Base-by-base conservation (phyloP, 2,797 vertebrate genomes). In the Eurystomus glaucurus region DNA sequence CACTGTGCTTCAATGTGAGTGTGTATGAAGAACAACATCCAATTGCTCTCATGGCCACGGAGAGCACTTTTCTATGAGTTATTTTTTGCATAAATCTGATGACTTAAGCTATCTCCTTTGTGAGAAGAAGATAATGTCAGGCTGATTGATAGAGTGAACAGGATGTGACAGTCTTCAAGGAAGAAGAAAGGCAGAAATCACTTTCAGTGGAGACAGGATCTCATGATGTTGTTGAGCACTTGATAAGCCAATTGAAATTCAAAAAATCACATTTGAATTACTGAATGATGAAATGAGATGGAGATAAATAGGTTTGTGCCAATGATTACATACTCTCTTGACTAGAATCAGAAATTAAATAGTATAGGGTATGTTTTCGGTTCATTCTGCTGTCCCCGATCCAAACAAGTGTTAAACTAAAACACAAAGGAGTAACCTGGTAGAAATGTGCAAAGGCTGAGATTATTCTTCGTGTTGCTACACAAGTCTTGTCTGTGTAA, bases 81-180 rank as follows among this genome's bases (percentile, higher is more conserved):
- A 23, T 76, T 85, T 96, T 98, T 96, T 95, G 80, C 81, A 93
- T 96, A 97, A 97, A 97, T 95, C 84, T 91, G 85, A 74, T 95
- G 96, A 94, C 91, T 97, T 90, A 65, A 88, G 81, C 43, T 91
- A 52, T 94, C 61, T 71, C 68, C 90, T 96, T 88, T 97, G 96
- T 98, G 96, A 92, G 97, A 94, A 62, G 66, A 96, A 95, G 97
- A 97, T 98, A 97, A 96, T 88, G 96, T 98, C 97, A 93, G 51
- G 25, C 70, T 96, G 97, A 97, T 80, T 97, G 98, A 97, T 91
- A 93, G 85, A 84, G 64, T 72, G 94, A 94, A 84, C 62, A 93
- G 78, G 95, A 96, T 66, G 48, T 81, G 92, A 85, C 88, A 81
- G 85, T 87, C 88, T 83, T 80, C 65, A 77, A 62, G 71, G 79